Percentiles rank a stretch among this genome's conserved stretches.
These are phyloP conservation scores for Intellagama lesueurii DNA, from an alignment of 2,797 vertebrate genomes.

Conservation along the genomic window DNA sequence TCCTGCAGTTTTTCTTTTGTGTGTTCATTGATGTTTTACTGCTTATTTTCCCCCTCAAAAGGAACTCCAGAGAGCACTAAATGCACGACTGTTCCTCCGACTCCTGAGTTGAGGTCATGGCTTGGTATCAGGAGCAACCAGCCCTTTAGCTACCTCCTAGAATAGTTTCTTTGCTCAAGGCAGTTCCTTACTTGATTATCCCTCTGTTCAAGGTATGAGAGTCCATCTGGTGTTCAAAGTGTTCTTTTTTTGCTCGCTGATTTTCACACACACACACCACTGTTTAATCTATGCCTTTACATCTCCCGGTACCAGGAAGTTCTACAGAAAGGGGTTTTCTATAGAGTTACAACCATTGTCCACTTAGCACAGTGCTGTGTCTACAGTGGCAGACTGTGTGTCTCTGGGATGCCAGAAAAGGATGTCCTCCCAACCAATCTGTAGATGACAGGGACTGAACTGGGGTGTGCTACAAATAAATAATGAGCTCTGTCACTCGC, in stretches of 20 bases:
- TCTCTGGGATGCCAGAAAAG: background rate
- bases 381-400: no score
- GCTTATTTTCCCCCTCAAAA: background rate
- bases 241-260: background rate
- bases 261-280: background rate
- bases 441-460: background rate
- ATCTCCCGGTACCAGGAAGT: background rate
- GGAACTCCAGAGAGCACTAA: conserved; percentile 11
- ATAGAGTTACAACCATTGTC: background rate
- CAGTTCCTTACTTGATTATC: conserved; percentile 35
- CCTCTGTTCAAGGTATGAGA: conserved; percentile 40
- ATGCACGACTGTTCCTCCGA: background rate
- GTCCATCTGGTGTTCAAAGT: background rate
- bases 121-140: conserved; percentile 12
- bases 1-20: background rate
- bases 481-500: background rate
- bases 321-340: background rate
- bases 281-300: background rate
- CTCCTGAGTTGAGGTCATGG: conserved; percentile 15
- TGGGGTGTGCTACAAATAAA: background rate
- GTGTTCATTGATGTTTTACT: background rate
- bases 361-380: background rate
- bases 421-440: background rate
- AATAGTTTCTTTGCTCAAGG: conserved; percentile 58
- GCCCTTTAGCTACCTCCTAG: conserved; percentile 59